Base-by-base conservation (phyloP, 2,113 vertebrate genomes). In the Agapornis roseicollis region DNA sequence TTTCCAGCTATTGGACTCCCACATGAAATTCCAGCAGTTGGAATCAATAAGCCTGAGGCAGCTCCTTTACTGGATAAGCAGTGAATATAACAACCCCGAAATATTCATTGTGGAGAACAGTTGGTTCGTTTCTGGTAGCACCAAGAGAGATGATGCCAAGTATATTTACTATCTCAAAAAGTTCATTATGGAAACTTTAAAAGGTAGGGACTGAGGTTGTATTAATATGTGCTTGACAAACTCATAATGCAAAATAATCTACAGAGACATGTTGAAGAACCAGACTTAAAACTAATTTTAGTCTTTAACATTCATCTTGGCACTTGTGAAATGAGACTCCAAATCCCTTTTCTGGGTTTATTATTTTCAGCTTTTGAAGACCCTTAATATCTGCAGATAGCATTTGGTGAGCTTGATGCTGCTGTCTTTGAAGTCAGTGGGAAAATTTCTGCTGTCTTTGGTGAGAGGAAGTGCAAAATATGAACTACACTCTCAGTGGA, bases 51-150 rank as follows among this genome's bases (percentile, higher is more conserved):
- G 98, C 96, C 97, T 99, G 91, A 98, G 99, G 89, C 99, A 98
- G 96, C 98, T 99, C 60, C 99, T 99, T 27, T 99, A 98, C 97
- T 99, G 99, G 99, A 98, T 99, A 95, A 98, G 95, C 64, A 97
- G 94, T 3, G 99, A 99, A 97, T 99, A 99, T 88, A 98, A 99
- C 97, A 98, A 97, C 49, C 99, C 99, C 3, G 97, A 97, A 37
- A 98, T 99, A 96, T 99, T 99, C 87, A 98, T 99, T 95, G 99
- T 99, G 96, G 99, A 99, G 96, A 99, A 98, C n/a, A 98, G 99
- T n/a, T 99, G 99, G 99, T 99, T 98, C 27, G 98, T 99, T 88
- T 98, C 98, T 16, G 98, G 98, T 37, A 98, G 96, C 81, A 99
- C 98, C 55, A 99, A 98, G 94, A 99, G 97, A n/a, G 98, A 99